Evolutionary conservation across 2,113 vertebrate species (phyloP), one percentile per base, ranked within the genome.

Genomic region (Myotis yumanensis): DNA sequence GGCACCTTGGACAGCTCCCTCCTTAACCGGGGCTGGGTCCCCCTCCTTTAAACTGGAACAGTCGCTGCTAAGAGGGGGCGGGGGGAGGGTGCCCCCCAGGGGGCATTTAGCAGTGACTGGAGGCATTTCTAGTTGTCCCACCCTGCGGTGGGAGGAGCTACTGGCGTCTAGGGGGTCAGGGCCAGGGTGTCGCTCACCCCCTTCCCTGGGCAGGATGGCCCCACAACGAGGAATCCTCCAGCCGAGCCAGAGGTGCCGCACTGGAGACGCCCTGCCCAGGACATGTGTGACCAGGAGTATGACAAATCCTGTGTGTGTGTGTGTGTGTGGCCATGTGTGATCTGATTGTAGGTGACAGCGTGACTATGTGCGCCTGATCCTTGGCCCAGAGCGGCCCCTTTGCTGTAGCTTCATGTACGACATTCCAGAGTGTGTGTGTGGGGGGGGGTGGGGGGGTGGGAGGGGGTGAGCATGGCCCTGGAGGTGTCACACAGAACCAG

Each of bases 1-100:
- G 17, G 68, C 32, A 90, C 92, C 94, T 91, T 66, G 88, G 92
- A 95, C 94, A 95, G 90, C 77, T 84, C 95, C 68, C 15, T 71
- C 7, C 10, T 11, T 52, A 59, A 2, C 11, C 2, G 1, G 10
- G 66, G 23, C 8, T 4, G 35, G 68, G 46, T 25, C 1, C 22
- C 16, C 22, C 52, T 59, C 46, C 87, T 75, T 62, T 28, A 40
- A 54, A 22, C 43, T 23, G n/a, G 14, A 46, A 7, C 9, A 12
- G 5, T 25, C 23, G 32, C 23, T 52, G 35, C 57, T 23, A 3
- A 5, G 7, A 3, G n/a, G n/a, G n/a, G n/a, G n/a, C n/a, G 23
- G 7, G 3, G 0, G 0, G 11, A 32, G 7, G 1, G 3, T 14
- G 57, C 12, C 54, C 54, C 23, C 11, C 0, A 2, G 1, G 46